These are phyloP conservation scores for Aplysina aerophoba DNA, from an alignment of 37 sponge, comb jelly and placozoan species.

Conservation along the genomic window DNA sequence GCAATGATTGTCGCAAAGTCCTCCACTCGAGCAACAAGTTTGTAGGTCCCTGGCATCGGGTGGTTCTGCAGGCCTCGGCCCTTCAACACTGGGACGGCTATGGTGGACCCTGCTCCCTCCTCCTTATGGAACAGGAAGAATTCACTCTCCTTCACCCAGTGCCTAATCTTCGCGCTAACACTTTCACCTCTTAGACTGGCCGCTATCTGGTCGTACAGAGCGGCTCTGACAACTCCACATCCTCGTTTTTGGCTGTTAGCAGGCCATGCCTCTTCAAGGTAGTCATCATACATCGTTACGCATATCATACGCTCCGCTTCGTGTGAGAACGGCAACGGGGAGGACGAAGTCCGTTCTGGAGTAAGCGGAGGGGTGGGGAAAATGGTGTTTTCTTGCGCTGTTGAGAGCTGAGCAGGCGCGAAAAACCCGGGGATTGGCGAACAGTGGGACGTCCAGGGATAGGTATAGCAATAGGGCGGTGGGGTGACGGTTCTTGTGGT, in stretches of 20 bases:
- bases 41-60: constrained; percentile 2
- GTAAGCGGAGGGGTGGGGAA: constrained; percentile 11
- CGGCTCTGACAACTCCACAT: constrained; percentile 38
- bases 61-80: not conserved
- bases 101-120: not conserved
- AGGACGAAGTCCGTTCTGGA: not conserved
- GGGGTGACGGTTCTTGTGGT: constrained; percentile 2
- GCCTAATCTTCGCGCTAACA: constrained; percentile 26
- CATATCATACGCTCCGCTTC: not conserved
- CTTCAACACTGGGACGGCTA: constrained; percentile 3
- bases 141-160: constrained; percentile 49
- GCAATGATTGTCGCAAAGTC: constrained; percentile 51
- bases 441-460: not conserved
- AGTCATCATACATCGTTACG: not conserved
- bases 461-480: not conserved
- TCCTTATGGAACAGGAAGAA: constrained; percentile 49
- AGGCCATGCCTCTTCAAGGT: constrained; percentile 59
- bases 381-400: not conserved
- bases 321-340: not conserved
- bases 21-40: constrained; percentile 56
- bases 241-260: constrained; percentile 30
- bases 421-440: not conserved
- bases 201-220: constrained; percentile 55
- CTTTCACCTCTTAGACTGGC: constrained; percentile 29
- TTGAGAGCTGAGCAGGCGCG: not conserved